Evolutionary conservation across 2,888 invertebrate genomes (phyloP).

Genomic region (Erynnis tages): DNA sequence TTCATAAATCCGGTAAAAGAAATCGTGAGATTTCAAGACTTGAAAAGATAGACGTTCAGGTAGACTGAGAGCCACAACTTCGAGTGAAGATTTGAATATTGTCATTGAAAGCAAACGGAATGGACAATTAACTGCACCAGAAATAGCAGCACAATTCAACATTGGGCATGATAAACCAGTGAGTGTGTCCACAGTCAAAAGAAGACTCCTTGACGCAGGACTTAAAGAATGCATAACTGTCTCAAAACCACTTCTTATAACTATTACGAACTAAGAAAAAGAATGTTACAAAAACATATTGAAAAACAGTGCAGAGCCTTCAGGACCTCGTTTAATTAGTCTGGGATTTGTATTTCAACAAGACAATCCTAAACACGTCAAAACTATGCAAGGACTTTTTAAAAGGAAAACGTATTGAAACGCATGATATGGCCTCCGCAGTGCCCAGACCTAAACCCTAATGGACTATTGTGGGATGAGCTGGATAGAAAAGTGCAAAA

Average conservation of each 20-base stretch:
- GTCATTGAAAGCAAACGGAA: not conserved
- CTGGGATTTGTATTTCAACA: conserved; percentile 21
- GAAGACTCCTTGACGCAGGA: not conserved
- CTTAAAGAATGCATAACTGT: not conserved
- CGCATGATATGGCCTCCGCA: not conserved
- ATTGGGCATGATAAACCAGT: not conserved
- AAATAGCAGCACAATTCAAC: not conserved
- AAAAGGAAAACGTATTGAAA: not conserved
- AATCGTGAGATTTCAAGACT: not conserved
- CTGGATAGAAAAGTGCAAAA: not conserved
- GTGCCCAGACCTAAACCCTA: not conserved
- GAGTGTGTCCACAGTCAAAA: not conserved
- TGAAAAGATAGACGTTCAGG: not conserved
- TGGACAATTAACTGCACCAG: not conserved
- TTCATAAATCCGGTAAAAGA: conserved; percentile 1
- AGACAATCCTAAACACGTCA: conserved; percentile 22
- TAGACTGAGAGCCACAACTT: not conserved
- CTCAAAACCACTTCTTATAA: not conserved
- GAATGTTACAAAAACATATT: not conserved
- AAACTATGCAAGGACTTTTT: conserved; percentile 11
- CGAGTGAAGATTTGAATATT: not conserved
- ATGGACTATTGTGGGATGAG: not conserved
- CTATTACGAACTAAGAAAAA: not conserved
- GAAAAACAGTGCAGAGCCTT: not conserved
- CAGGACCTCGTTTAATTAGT: conserved; percentile 8